Evolutionary conservation across 2,113 vertebrate genomes (phyloP).

Genomic region (Euleptes europaea): DNA sequence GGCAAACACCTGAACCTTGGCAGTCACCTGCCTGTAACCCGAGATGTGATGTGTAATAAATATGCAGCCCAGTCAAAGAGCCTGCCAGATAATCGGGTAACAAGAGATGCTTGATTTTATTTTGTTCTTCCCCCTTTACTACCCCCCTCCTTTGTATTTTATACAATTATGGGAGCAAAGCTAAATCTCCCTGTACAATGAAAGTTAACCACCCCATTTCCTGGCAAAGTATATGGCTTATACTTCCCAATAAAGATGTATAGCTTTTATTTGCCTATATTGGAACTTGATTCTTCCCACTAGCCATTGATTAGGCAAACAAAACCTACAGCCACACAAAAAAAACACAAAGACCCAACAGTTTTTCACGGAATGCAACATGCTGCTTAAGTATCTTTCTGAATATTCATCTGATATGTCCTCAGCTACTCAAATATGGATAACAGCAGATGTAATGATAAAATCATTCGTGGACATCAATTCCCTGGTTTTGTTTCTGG

Average conservation of each 20-base stretch:
- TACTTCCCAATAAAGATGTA: constrained; percentile 9
- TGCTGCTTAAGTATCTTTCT: not conserved
- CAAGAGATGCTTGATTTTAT: constrained; percentile 52
- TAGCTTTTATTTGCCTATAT: constrained; percentile 16
- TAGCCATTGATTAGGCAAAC: constrained; percentile 7
- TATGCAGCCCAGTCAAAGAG: constrained; percentile 33
- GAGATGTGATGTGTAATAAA: constrained; percentile 55
- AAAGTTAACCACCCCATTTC: constrained; percentile 46
- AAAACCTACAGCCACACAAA: not conserved
- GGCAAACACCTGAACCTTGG: constrained; percentile 52
- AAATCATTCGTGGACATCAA: not conserved
- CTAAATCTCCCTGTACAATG: constrained; percentile 23
- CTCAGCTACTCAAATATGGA: not conserved
- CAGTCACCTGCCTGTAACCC: constrained; percentile 48
- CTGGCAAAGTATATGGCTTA: constrained; percentile 18
- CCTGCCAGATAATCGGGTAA: constrained; percentile 40
- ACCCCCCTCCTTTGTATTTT: constrained; percentile 1
- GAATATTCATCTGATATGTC: not conserved
- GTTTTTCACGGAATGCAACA: constrained; percentile 2
- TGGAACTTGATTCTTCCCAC: constrained; percentile 1
- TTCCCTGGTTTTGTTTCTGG: not conserved
- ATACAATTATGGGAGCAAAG: constrained; percentile 37
- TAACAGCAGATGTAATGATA: not conserved
- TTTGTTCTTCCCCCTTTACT: constrained; percentile 35
- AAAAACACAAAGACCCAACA: not conserved